Evolutionary conservation across 2,888 invertebrate species (phyloP).

Genomic region (Cyaniris semiargus): DNA sequence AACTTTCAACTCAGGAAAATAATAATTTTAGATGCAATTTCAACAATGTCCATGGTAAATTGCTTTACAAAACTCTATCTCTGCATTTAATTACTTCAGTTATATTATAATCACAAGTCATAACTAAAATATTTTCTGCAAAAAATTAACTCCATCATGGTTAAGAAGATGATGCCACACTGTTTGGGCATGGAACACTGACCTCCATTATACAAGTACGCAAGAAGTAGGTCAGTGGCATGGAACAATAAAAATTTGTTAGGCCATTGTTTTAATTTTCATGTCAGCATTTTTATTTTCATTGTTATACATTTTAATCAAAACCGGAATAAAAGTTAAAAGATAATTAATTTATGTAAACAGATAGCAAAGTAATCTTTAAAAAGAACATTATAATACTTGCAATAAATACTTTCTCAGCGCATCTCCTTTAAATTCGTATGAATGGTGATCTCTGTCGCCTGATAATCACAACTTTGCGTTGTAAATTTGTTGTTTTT

Average conservation of each 20-base stretch:
- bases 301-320: neutral
- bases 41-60: neutral
- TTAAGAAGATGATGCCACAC: no score
- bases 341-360: neutral
- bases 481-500: neutral
- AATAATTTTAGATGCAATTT: neutral
- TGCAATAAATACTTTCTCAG: no score
- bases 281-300: neutral
- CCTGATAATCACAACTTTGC: neutral
- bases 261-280: neutral
- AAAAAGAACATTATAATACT: neutral
- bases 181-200: no score
- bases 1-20: neutral
- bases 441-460: neutral
- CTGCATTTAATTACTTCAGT: neutral
- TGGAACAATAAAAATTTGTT: no score
- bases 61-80: neutral
- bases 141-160: no score
- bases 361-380: neutral
- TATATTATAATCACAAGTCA: no score
- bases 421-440: neutral
- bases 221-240: no score
- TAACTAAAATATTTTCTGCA: no score
- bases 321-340: neutral
- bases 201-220: no score